Percentiles rank a stretch among this genome's conserved stretches.
phyloP scores from a whole-genome alignment of 2,113 vertebrate genomes.

The Apodemus speciosus region DNA sequence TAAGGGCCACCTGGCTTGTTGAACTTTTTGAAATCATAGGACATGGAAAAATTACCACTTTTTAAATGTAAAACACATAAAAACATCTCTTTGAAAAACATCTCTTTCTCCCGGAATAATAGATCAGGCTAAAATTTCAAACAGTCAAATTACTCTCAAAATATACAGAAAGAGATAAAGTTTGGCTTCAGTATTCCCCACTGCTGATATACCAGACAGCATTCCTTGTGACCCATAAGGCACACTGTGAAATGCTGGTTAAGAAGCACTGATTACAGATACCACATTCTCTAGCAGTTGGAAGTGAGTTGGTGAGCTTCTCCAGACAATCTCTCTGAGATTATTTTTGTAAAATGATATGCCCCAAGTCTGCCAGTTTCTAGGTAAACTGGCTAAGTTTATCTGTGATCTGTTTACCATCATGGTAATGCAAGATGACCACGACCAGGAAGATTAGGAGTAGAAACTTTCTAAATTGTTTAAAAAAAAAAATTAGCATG shows the following conservation, averaged over 20 bases:
- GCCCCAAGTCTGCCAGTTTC: constrained; percentile 20
- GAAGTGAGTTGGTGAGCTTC: background rate
- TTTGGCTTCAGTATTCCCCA: constrained; percentile 8
- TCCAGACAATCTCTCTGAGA: constrained; percentile 33
- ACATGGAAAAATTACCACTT: background rate
- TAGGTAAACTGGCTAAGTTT: constrained; percentile 31
- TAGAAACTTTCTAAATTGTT: constrained; percentile 57
- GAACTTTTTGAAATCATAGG: constrained; percentile 5
- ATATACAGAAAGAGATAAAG: constrained; percentile 47
- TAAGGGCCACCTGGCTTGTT: background rate
- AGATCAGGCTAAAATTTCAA: constrained; percentile 20
- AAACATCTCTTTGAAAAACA: constrained; percentile 54
- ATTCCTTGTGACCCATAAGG: constrained; percentile 4
- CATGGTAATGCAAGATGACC: background rate
- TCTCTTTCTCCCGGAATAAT: constrained; percentile 38
- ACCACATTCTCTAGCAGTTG: background rate
- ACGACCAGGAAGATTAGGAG: background rate
- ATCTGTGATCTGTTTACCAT: constrained; percentile 47
- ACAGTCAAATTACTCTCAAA: constrained; percentile 37
- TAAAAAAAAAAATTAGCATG: constrained; percentile 46
- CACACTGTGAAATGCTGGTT: background rate
- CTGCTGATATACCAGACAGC: constrained; percentile 1
- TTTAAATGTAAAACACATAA: constrained; percentile 7
- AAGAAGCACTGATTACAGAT: background rate
- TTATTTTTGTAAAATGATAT: constrained; percentile 63